Conservation (phyloP, 2,888 invertebrate species). For the Scrobipalpa costella region DNA sequence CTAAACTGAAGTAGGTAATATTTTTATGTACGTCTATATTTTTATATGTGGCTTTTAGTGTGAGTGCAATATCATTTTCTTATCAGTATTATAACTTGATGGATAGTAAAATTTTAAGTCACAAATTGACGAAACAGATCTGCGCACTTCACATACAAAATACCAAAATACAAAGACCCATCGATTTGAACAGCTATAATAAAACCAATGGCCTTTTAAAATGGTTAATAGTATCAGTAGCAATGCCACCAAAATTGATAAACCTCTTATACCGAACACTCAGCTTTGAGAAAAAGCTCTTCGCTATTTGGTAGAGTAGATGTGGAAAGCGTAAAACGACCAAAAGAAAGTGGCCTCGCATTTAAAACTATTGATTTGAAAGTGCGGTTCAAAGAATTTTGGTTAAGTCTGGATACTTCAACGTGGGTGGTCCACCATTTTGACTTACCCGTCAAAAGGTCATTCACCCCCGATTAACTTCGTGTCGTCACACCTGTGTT, state of each 20-base stretch:
- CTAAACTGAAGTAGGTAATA: too few relatives aligned
- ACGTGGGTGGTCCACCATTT: conserved; percentile 75
- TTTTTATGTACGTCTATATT: too few relatives aligned
- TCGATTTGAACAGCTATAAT: background rate
- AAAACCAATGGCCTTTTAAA: background rate
- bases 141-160: background rate
- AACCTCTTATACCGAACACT: too few relatives aligned
- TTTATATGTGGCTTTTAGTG: too few relatives aligned
- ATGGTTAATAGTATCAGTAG: conserved; percentile 11
- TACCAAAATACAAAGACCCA: background rate
- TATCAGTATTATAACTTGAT: too few relatives aligned
- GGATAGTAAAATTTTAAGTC: background rate
- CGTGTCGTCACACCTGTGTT: conserved; percentile 58
- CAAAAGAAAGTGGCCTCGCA: background rate
- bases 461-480: conserved; percentile 62
- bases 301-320: background rate
- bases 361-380: background rate
- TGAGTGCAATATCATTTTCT: too few relatives aligned
- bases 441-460: conserved; percentile 71
- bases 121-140: background rate
- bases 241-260: background rate
- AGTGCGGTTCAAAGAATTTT: conserved; percentile 21
- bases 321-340: conserved; percentile 4
- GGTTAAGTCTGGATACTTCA: conserved; percentile 36
- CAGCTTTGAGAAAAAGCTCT: background rate